Percentiles rank a stretch among this genome's conserved stretches.
Evolutionary conservation across 2,113 vertebrate genomes (phyloP).

Genomic region (Paradoxurus hermaphroditus): DNA sequence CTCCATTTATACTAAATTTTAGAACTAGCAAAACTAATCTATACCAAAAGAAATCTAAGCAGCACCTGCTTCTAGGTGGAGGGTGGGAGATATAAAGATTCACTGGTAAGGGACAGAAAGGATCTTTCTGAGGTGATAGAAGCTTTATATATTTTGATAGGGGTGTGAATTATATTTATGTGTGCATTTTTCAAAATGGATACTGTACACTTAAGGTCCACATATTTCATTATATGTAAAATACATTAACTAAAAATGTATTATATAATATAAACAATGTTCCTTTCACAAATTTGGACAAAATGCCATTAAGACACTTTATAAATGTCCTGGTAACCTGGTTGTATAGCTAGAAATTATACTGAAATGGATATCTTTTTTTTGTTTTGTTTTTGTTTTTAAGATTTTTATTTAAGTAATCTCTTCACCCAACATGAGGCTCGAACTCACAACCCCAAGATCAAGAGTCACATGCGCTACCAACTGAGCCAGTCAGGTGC

Average conservation of each 20-base stretch:
- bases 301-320: background rate
- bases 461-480: too few species aligned
- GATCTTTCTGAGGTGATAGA: background rate
- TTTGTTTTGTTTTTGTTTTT: background rate
- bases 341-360: background rate
- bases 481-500: too few species aligned
- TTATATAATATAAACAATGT: background rate
- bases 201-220: background rate
- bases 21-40: background rate
- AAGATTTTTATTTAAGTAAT: too few species aligned
- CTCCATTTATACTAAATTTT: background rate
- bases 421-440: too few species aligned
- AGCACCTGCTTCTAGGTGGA: background rate
- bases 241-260: conserved; percentile 6
- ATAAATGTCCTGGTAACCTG: background rate
- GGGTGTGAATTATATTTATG: background rate
- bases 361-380: background rate
- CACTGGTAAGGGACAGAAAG: background rate
- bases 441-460: too few species aligned
- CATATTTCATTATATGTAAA: background rate
- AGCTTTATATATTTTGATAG: background rate
- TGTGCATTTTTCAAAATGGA: background rate
- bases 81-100: background rate
- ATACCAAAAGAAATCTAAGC: background rate
- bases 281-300: background rate